These are phyloP conservation scores for Mastomys natalensis DNA, from an alignment of 2,113 vertebrate genomes.

Conservation along the genomic window DNA sequence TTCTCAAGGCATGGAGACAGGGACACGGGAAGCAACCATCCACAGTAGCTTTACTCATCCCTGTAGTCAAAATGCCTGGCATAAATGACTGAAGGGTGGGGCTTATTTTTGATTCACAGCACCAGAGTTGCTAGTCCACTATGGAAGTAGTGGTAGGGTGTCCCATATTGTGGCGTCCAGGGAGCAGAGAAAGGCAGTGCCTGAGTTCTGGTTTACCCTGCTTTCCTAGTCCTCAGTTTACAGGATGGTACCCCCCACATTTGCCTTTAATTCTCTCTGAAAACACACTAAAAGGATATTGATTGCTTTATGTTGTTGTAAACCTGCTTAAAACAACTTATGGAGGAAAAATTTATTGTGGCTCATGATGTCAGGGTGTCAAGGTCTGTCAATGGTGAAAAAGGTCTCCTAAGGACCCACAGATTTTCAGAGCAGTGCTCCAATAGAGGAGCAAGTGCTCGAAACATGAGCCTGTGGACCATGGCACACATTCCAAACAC, in stretches of 20 bases:
- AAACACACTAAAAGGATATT: not conserved
- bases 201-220: not conserved
- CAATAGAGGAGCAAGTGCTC: not conserved
- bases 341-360: not conserved
- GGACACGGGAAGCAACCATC: accelerated
- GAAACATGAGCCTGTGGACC: not conserved
- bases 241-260: not conserved
- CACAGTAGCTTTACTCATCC: not conserved
- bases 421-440: not conserved
- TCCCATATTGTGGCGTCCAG: not conserved
- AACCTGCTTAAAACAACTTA: not conserved
- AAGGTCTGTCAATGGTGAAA: no score
- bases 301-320: not conserved
- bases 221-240: not conserved
- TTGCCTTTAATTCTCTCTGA: not conserved
- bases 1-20: not conserved
- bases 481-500: not conserved
- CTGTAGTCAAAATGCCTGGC: not conserved
- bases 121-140: no score
- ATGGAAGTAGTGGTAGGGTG: no score
- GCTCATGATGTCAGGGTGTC: not conserved
- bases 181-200: not conserved
- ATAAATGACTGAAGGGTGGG: no score
- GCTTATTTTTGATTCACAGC: not conserved
- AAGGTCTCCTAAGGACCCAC: no score